Evolutionary conservation across 2,113 vertebrate species (phyloP), one percentile per base, ranked within the genome.

Genomic region (Pteronura brasiliensis): DNA sequence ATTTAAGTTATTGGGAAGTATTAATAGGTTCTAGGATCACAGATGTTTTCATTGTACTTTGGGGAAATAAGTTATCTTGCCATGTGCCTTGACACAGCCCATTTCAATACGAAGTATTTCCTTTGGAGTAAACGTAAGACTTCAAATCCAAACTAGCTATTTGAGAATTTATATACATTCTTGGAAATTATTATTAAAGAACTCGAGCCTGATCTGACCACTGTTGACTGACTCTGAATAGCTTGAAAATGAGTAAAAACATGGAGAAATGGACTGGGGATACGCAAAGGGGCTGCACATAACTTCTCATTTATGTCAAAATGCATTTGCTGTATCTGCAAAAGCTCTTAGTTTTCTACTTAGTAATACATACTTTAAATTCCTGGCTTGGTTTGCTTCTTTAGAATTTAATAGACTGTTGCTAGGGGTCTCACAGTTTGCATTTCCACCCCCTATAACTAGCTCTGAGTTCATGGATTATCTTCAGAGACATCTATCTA

Each of bases 401-500:
- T 88, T 95, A 57, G n/a, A 93, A n/a, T 90, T 34, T 72, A 90
- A 93, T 92, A 87, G 36, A 23, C 6, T 69, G 9, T 67, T 90
- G 86, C 90, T 72, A 55, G 15, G n/a, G 65, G 88, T 20, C 39
- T 92, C 71, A 9, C 1, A 65, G 27, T 90, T 95, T 97, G 67
- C 11, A 67, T 89, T 87, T 11, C 47, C 39, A 18, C 1, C 25
- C 49, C 13, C 8, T 72, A 5, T 34, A 52, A 65, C 36, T 88
- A 92, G 81, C 36, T 95, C 89, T 67, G 44, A 95, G 83, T 83
- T 77, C 80, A 49, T 52, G 36, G 77, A 47, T 90, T 90, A 87
- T 93, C 47, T 67, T 96, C 29, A 74, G 90, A 57, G 76, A 69
- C 3, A 7, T 69, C 36, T 71, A 6, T 69, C 36, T 76, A 4